Evolutionary conservation across 2,888 invertebrate genomes (phyloP), one percentile per base, ranked within the genome.

Genomic region (Rotaria magnacalcarata): DNA sequence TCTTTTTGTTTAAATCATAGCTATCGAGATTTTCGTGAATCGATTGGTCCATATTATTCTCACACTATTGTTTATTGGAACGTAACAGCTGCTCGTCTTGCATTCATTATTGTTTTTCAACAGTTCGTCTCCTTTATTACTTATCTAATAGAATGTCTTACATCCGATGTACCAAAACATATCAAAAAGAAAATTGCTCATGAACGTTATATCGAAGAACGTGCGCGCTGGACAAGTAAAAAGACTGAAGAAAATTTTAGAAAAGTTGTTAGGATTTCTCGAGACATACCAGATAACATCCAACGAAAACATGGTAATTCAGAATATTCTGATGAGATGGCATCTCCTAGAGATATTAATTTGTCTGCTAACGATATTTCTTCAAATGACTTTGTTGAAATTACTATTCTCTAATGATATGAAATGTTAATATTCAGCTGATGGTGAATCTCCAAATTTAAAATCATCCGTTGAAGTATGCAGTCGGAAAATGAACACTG

Each of bases 31-130:
- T 67, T 67, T 67, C 67, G 67, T 34, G 16, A 34, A 34, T 6
- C 16, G 7, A 34, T 4, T 7, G 67, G 67, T 34, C 67, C 67
- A 67, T 6, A 1, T 34, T 67, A 67, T 67, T 34, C 27, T 27
- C 67, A 67, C 7, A 95, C 86, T 10, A 41, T 34, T 11, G 74
- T 54, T 1, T 86, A 75, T 58, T 86, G 84, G 75, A 75, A 75
- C 84, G 84, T 86, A n/a, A 16, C 75, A 3, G 85, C 85, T 43
- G 87, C 87, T 84, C 87, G 87, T 24, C 34, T 87, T 27, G 87
- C 85, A 56, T 87, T 87, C 47, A 34, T 87, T 54, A 50, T 85
- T 41, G 34, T 87, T 41, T 87, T 87, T 67, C 85, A 87, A 89
- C 56, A 47, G 6, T 1, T 85, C 5, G 11, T 43, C 8, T 50